phyloP scores from a whole-genome alignment of 2,797 vertebrate genomes.

The Philypnodon macrostomus region DNA sequence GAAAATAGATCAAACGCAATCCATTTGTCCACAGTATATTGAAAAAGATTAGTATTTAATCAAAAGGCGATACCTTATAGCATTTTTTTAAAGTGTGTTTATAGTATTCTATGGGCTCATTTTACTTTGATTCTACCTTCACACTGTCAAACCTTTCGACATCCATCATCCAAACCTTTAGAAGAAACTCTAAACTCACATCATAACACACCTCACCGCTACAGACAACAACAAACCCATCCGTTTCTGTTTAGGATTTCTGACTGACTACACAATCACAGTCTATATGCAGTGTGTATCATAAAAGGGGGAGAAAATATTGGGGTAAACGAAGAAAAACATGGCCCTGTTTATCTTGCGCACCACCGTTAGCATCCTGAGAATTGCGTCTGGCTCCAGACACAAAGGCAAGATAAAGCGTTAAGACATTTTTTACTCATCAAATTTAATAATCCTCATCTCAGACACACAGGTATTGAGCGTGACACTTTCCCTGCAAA shows the following conservation, averaged over 20 bases:
- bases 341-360: slow-evolving; percentile 67
- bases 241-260: slow-evolving; percentile 51
- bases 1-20: not conserved
- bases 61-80: too few relatives aligned
- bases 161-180: slow-evolving; percentile 48
- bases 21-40: slow-evolving; percentile 20
- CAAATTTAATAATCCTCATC: slow-evolving; percentile 77
- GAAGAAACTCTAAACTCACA: slow-evolving; percentile 54
- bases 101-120: slow-evolving; percentile 45
- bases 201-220: slow-evolving; percentile 35
- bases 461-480: slow-evolving; percentile 69
- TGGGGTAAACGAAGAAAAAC: slow-evolving; percentile 46
- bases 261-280: slow-evolving; percentile 71
- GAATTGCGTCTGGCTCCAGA: slow-evolving; percentile 62
- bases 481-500: slow-evolving; percentile 40
- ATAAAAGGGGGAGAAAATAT: slow-evolving; percentile 40
- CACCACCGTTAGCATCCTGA: too few relatives aligned
- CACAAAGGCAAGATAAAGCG: slow-evolving; percentile 73
- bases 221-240: slow-evolving; percentile 36
- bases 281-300: slow-evolving; percentile 51
- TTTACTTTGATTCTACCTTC: slow-evolving; percentile 59
- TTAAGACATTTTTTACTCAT: slow-evolving; percentile 70
- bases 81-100: too few relatives aligned
- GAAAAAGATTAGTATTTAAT: slow-evolving; percentile 11
- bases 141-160: slow-evolving; percentile 64